A percentile compares a stretch with the other conserved stretches of the same genome.
Conservation (phyloP, 2,797 vertebrate genomes). For the Yasuhikotakia modesta region DNA sequence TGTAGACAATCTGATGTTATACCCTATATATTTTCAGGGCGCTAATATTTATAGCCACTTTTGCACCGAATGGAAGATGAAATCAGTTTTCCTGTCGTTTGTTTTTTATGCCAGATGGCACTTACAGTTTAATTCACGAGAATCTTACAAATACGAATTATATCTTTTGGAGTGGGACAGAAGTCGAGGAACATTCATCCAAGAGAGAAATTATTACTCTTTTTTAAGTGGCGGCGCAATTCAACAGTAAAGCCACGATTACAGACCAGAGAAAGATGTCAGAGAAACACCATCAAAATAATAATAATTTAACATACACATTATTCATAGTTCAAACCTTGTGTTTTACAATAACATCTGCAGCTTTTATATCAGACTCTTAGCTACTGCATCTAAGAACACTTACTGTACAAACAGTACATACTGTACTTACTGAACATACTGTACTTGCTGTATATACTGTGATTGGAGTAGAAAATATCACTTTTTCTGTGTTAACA, state of each 20-base stretch:
- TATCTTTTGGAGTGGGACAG: not conserved
- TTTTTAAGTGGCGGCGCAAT: not conserved
- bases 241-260: not conserved
- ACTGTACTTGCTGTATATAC: no score
- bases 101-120: not conserved
- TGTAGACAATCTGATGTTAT: not conserved
- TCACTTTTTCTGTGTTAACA: no score
- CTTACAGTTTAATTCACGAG: not conserved
- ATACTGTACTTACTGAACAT: no score
- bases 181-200: not conserved
- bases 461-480: no score
- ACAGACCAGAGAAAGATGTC: no score
- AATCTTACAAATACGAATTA: not conserved
- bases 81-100: not conserved
- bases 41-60: not conserved
- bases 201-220: not conserved
- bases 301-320: no score
- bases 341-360: no score
- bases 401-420: no score
- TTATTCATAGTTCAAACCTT: no score
- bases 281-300: no score
- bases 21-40: not conserved
- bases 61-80: not conserved
- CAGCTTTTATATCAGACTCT: no score
- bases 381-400: no score